Conservation (phyloP, 2,888 invertebrate species). For the Dorcus parallelipipedus region DNA sequence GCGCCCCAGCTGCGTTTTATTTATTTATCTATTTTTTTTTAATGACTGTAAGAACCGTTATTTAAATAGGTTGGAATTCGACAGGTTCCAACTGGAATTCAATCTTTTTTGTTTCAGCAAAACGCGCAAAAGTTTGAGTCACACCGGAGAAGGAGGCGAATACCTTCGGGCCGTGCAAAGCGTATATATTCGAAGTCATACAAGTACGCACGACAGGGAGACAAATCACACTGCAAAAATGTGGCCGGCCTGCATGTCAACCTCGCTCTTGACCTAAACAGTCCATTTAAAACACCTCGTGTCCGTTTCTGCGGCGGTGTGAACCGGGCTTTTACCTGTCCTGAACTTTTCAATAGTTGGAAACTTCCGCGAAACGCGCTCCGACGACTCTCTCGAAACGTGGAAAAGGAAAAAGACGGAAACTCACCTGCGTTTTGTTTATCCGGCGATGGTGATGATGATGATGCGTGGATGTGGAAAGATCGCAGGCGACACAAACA, state of each 20-base stretch:
- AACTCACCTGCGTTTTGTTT: slow-evolving; percentile 35
- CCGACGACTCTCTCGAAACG: slow-evolving; percentile 11
- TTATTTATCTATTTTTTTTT: no score
- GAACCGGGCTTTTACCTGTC: slow-evolving; percentile 46
- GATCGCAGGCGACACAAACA: slow-evolving; percentile 28
- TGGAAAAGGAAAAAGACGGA: slow-evolving; percentile 2
- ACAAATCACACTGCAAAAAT: slow-evolving; percentile 26
- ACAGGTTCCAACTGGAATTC: no score
- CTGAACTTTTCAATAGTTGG: slow-evolving; percentile 33
- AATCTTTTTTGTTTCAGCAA: no score
- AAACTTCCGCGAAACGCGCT: slow-evolving; percentile 32
- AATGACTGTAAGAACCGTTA: no score
- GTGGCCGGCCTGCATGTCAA: slow-evolving; percentile 23
- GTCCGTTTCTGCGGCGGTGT: slow-evolving; percentile 36
- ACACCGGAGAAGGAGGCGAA: background rate
- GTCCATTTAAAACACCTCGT: slow-evolving; percentile 44
- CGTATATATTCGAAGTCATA: slow-evolving; percentile 1
- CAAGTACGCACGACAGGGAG: no score
- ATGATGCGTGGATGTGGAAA: slow-evolving; percentile 22
- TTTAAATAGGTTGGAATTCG: no score
- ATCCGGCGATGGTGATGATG: slow-evolving; percentile 16
- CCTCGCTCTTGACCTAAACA: slow-evolving; percentile 39
- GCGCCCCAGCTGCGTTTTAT: no score
- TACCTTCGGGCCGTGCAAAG: background rate
- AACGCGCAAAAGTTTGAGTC: no score